Percentiles rank a stretch among this genome's conserved stretches.
phyloP scores from a whole-genome alignment of 2,888 invertebrate species.

The Anaspis maculata region DNA sequence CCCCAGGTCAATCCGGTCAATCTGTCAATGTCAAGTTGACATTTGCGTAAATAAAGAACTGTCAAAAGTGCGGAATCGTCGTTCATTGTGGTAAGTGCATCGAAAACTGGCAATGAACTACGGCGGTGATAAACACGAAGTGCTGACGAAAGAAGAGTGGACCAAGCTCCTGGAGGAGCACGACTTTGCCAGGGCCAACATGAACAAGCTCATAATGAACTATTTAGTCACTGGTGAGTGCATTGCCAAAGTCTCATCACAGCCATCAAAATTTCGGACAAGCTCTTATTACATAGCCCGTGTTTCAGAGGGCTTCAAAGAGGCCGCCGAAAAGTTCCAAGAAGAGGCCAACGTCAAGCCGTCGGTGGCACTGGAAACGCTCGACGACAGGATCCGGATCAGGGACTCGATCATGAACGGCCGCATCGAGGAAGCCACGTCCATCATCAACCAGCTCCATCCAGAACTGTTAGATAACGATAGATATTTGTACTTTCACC shows the following conservation, averaged over 20 bases:
- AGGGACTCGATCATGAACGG: conserved; percentile 91
- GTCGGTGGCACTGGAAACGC: conserved; percentile 68
- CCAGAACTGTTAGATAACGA: conserved; percentile 94
- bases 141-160: conserved; percentile 61
- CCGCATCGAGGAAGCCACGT: conserved; percentile 85
- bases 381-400: conserved; percentile 88
- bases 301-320: conserved; percentile 81
- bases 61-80: no score
- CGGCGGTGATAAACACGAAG: conserved; percentile 44
- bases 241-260: no score
- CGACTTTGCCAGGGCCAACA: conserved; percentile 81
- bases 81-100: no score
- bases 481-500: conserved; percentile 89
- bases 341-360: conserved; percentile 84
- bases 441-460: conserved; percentile 86
- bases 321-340: conserved; percentile 94
- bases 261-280: no score
- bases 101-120: no score
- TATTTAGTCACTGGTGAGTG: conserved; percentile 77
- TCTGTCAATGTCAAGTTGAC: no score
- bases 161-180: conserved; percentile 63
- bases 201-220: conserved; percentile 98
- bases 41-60: no score
- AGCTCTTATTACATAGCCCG: no score
- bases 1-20: no score